Conservation (phyloP, 2,888 invertebrate genomes). For the Tromatobia lineatoria region DNA sequence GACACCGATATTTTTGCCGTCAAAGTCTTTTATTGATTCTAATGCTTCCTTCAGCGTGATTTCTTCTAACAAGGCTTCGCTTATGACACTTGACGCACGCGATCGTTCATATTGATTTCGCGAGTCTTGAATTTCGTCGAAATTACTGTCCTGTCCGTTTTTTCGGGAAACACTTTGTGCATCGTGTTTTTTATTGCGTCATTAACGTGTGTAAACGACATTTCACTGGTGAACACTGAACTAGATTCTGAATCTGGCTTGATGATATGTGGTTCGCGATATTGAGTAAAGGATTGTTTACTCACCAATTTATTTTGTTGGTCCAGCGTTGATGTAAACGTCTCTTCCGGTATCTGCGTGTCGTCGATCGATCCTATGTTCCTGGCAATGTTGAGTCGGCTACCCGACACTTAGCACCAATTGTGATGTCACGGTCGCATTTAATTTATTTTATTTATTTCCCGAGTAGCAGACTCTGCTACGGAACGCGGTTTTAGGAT, state of each 20-base stretch:
- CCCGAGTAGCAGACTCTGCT: no score
- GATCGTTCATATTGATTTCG: not conserved
- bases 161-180: not conserved
- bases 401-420: no score
- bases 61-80: not conserved
- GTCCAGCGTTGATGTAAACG: not conserved
- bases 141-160: not conserved
- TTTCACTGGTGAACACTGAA: not conserved
- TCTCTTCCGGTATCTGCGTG: not conserved
- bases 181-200: constrained; percentile 1
- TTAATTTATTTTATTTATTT: no score
- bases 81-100: not conserved
- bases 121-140: not conserved
- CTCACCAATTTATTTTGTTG: constrained; percentile 24
- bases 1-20: constrained; percentile 7
- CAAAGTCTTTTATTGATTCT: not conserved
- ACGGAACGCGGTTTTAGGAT: no score
- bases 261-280: not conserved
- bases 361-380: no score
- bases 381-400: no score
- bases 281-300: constrained; percentile 23
- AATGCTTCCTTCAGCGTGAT: constrained; percentile 9
- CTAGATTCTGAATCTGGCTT: constrained; percentile 8
- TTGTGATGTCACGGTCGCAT: no score
- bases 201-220: not conserved